Evolutionary conservation across 2,797 vertebrate species (phyloP).

Genomic region (Gallinago nigripennis): DNA sequence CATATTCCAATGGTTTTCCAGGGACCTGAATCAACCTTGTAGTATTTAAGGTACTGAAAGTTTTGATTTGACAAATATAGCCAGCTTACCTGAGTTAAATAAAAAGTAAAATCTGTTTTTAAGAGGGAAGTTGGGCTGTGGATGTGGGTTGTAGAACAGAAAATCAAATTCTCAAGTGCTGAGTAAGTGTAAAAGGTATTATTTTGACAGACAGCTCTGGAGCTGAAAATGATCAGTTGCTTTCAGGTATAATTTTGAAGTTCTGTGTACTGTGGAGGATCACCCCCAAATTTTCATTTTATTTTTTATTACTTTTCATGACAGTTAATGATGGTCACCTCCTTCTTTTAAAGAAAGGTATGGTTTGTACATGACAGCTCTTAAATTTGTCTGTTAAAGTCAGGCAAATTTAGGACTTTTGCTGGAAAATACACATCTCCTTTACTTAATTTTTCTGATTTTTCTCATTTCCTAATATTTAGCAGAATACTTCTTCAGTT

Average conservation of each 20-base stretch:
- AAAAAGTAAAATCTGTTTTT: not conserved
- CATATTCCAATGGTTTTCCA: not conserved
- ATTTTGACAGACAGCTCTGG: not conserved
- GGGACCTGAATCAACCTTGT: not conserved
- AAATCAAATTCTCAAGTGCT: not conserved
- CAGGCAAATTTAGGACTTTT: not conserved
- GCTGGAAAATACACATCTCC: not conserved
- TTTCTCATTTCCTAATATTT: not conserved
- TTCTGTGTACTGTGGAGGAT: not conserved
- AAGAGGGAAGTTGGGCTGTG: not conserved
- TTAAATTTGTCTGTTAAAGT: not conserved
- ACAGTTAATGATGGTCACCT: not conserved
- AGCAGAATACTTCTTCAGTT: not conserved
- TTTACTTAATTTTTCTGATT: not conserved
- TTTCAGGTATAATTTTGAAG: not conserved
- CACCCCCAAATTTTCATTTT: not conserved
- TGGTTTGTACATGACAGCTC: not conserved
- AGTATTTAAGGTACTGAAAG: not conserved
- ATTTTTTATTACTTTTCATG: not conserved
- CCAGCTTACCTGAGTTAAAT: not conserved
- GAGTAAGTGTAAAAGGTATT: not conserved
- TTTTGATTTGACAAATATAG: not conserved
- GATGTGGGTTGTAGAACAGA: not conserved
- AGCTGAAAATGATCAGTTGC: not conserved
- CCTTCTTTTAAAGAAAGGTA: not conserved